Base-by-base conservation (phyloP, 2,113 vertebrate species). In the human region DNA sequence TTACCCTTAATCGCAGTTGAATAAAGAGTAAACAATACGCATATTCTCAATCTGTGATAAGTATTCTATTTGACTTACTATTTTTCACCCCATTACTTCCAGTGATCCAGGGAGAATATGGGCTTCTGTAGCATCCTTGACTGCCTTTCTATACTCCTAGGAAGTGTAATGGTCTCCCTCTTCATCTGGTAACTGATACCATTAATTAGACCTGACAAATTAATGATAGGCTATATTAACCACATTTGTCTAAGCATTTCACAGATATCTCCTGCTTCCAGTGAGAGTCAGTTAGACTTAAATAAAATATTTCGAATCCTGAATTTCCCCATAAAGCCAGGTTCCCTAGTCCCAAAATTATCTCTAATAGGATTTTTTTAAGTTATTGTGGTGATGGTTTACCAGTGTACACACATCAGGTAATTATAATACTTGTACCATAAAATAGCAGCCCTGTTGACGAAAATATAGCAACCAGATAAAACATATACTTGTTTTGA, bases 121-220 rank as follows among this genome's bases (percentile, higher is more conserved):
- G 76, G 35, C 55, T 97, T 91, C 79, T 70, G 13, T 30, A 23
- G 20, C 55, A 93, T 92, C 50, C 38, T 52, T 78, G 76, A 87
- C 45, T 93, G 35, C 45, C 25, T 88, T 66, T 92, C 76, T 93
- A 83, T 64, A 92, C 25, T 90, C 92, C 35, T 16, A 85, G 32
- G 64, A 94, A 92, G 43, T 73, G 9, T 76, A 96, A 98, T 84
- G 95, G 89, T 87, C 92, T 76, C 78, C 45, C 57, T 97, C 68
- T 96, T 83, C 80, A 84, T 95, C 83, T 94, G 27, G 84, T 93
- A 97, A 98, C 88, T 81, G 94, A 97, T 93, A 97, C 93, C 76
- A 97, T 96, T 98, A 98, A 98, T 98, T 98, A 98, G 75, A 94
- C 52, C 88, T 97, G 95, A 96, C 97, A 98, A 93, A 97, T 97